phyloP scores from a whole-genome alignment of 2,113 vertebrate genomes.

The Mesoclemmys tuberculata region DNA sequence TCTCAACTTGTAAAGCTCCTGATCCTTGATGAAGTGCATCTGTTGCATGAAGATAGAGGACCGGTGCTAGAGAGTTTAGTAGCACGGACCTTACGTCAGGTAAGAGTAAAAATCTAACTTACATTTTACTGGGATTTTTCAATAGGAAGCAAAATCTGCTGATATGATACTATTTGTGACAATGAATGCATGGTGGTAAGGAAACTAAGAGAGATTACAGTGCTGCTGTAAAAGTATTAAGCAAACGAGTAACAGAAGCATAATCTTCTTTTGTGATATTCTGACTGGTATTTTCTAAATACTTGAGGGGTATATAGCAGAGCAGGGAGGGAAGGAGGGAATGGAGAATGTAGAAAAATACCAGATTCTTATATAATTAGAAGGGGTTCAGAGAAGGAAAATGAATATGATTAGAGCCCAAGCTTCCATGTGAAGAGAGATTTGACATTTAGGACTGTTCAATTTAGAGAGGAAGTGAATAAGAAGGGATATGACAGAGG shows the following conservation, averaged over 20 bases:
- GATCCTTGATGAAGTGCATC: conserved; percentile 97
- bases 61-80: conserved; percentile 98
- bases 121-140: not conserved
- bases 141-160: not conserved
- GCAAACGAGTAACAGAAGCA: not conserved
- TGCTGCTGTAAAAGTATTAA: not conserved
- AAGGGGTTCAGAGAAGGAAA: not conserved
- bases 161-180: not conserved
- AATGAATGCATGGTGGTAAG: not conserved
- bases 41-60: conserved; percentile 96
- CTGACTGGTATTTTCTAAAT: not conserved
- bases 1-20: conserved; percentile 95
- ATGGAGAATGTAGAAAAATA: not conserved
- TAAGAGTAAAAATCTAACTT: conserved; percentile 55
- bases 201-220: not conserved
- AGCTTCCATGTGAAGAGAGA: not conserved
- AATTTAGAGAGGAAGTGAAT: not conserved
- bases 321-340: not conserved
- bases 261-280: not conserved
- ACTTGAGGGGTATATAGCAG: not conserved
- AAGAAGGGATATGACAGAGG: not conserved
- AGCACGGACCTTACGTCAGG: conserved; percentile 95
- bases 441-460: not conserved
- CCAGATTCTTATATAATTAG: not conserved
- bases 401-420: not conserved